Evolutionary conservation across 2,113 vertebrate species (phyloP).

Genomic region (Potamarius usumacintae): DNA sequence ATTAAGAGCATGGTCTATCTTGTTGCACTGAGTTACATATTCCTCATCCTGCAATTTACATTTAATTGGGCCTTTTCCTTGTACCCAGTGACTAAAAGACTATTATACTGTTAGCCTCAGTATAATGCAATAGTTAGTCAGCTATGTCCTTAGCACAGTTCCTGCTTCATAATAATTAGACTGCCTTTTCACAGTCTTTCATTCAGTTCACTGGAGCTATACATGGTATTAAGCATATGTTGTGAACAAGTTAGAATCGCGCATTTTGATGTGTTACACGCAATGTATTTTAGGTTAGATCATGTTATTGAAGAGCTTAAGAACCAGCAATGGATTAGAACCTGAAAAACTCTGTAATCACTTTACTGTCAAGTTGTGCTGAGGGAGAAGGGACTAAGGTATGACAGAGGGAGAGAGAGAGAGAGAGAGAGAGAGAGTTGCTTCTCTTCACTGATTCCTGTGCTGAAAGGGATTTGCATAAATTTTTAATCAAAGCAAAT

Average conservation of each 20-base stretch:
- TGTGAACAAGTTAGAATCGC: not conserved
- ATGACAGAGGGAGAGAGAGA: slow-evolving; percentile 2
- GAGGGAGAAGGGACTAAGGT: slow-evolving; percentile 30
- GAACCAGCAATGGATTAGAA: slow-evolving; percentile 12
- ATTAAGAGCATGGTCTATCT: not conserved
- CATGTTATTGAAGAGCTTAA: not conserved
- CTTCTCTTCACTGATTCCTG: slow-evolving; percentile 72
- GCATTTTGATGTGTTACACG: not conserved
- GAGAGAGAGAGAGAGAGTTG: slow-evolving; percentile 51
- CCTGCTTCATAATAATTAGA: slow-evolving; percentile 24
- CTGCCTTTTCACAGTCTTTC: slow-evolving; percentile 1
- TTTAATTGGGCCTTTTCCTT: slow-evolving; percentile 5
- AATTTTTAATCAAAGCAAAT: slow-evolving; percentile 85
- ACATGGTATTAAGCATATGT: not conserved
- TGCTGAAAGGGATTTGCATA: slow-evolving; percentile 80
- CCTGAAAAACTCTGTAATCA: slow-evolving; percentile 21
- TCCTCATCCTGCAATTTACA: not conserved
- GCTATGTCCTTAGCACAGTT: slow-evolving; percentile 6
- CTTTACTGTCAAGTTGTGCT: slow-evolving; percentile 27
- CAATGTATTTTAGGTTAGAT: not conserved
- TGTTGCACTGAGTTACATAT: slow-evolving; percentile 11
- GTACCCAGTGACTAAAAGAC: not conserved
- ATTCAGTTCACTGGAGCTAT: not conserved
- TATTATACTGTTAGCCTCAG: not conserved
- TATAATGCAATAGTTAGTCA: slow-evolving; percentile 17